These are phyloP conservation scores for Percina caprodes DNA, from an alignment of 2,113 vertebrate genomes.

Conservation along the genomic window DNA sequence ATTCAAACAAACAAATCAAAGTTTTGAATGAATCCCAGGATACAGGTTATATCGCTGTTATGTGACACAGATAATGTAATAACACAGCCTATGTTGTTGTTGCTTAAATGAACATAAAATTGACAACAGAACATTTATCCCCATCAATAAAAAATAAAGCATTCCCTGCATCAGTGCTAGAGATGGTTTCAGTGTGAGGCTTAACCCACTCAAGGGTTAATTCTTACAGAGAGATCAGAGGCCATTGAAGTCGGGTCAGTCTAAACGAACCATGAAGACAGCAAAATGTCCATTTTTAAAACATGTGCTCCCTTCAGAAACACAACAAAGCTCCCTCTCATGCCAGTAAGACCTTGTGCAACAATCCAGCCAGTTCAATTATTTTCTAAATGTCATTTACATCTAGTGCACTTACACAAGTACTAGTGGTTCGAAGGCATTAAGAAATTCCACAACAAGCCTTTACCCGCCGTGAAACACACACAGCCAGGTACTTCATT, in stretches of 20 bases:
- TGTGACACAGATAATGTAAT: too few relatives aligned
- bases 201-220: background rate
- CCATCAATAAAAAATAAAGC: too few relatives aligned
- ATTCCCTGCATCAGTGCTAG: conserved; percentile 1
- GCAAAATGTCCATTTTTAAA: conserved; percentile 37
- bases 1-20: too few relatives aligned
- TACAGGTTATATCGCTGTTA: too few relatives aligned
- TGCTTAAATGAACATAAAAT: too few relatives aligned
- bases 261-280: conserved; percentile 23
- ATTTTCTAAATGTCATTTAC: conserved; percentile 1
- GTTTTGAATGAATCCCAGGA: too few relatives aligned
- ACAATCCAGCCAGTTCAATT: background rate
- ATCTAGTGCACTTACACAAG: conserved; percentile 9
- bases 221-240: conserved; percentile 1
- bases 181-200: background rate
- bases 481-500: background rate
- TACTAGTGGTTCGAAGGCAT: background rate
- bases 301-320: conserved; percentile 17
- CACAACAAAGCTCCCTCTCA: background rate
- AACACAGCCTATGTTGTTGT: too few relatives aligned
- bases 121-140: too few relatives aligned
- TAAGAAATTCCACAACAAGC: background rate
- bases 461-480: conserved; percentile 7
- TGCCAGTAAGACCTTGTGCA: conserved; percentile 14
- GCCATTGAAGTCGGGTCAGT: conserved; percentile 24